Percentiles rank a stretch among this genome's conserved stretches.
Evolutionary conservation across 2,113 vertebrate genomes (phyloP).

Genomic region (Chrysochloris asiatica): DNA sequence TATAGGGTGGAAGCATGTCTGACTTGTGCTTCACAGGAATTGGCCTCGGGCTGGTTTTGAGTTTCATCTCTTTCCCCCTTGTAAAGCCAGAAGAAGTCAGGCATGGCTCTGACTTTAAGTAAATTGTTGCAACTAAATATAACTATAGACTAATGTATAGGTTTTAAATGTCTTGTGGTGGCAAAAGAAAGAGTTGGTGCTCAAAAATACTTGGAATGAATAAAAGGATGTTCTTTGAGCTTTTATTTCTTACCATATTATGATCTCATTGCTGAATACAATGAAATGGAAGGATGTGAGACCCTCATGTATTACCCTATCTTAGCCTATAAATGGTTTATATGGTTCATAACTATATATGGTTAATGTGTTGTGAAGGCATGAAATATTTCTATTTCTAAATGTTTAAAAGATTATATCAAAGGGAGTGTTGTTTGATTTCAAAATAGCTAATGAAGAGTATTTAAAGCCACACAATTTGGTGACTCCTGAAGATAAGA

Average conservation of each 20-base stretch:
- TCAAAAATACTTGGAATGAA: neutral
- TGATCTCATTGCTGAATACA: neutral
- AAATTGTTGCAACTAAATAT: neutral
- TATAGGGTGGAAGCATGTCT: too few species aligned
- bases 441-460: conserved; percentile 27
- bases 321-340: neutral
- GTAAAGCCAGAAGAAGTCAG: too few species aligned
- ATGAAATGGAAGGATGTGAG: neutral
- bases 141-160: neutral
- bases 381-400: neutral
- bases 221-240: neutral
- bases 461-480: neutral
- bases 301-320: neutral
- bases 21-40: too few species aligned
- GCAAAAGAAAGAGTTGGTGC: neutral
- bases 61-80: too few species aligned
- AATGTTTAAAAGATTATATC: conserved; percentile 11
- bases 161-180: conserved; percentile 25
- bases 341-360: neutral
- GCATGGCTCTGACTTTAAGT: too few species aligned
- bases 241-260: neutral
- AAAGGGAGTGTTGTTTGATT: conserved; percentile 49
- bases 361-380: neutral
- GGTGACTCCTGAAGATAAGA: neutral
- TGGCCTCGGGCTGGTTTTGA: too few species aligned